Conservation (phyloP, 2,888 invertebrate genomes). For the Clitarchus hookeri region DNA sequence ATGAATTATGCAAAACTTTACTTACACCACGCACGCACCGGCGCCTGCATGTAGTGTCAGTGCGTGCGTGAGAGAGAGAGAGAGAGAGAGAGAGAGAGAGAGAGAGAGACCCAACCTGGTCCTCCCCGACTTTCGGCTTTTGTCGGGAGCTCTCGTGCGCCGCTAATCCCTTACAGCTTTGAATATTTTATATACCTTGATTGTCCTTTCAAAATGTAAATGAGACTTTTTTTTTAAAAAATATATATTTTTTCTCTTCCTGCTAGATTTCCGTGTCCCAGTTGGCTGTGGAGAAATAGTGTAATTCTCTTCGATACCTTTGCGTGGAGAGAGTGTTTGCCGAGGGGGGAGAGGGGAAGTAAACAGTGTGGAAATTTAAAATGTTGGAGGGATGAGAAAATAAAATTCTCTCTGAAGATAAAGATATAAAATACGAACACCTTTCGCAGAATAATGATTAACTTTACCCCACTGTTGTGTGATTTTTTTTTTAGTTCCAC, state of each 20-base stretch:
- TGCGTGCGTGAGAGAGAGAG: not conserved
- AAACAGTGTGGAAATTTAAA: not conserved
- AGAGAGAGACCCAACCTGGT: not conserved
- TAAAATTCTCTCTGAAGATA: not conserved
- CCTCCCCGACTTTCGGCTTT: not conserved
- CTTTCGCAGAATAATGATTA: not conserved
- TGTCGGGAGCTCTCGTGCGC: slow-evolving; percentile 1
- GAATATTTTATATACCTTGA: slow-evolving; percentile 22
- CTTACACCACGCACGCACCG: slow-evolving; percentile 31
- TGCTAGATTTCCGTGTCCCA: not conserved
- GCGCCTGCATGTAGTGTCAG: not conserved
- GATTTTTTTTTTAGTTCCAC: not conserved
- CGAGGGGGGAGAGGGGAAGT: not conserved
- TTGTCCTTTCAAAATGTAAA: slow-evolving; percentile 23
- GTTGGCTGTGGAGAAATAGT: not conserved
- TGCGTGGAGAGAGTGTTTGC: not conserved
- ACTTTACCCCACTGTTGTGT: not conserved
- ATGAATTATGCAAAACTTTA: slow-evolving; percentile 40
- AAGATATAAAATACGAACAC: not conserved
- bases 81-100: not conserved
- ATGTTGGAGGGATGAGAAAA: not conserved
- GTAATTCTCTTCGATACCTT: not conserved
- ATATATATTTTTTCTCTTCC: not conserved
- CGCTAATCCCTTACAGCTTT: slow-evolving; percentile 23
- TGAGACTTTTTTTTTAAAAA: not conserved